These are phyloP conservation scores for Hypsopygia costalis DNA, from an alignment of 2,888 invertebrate species.

Conservation along the genomic window DNA sequence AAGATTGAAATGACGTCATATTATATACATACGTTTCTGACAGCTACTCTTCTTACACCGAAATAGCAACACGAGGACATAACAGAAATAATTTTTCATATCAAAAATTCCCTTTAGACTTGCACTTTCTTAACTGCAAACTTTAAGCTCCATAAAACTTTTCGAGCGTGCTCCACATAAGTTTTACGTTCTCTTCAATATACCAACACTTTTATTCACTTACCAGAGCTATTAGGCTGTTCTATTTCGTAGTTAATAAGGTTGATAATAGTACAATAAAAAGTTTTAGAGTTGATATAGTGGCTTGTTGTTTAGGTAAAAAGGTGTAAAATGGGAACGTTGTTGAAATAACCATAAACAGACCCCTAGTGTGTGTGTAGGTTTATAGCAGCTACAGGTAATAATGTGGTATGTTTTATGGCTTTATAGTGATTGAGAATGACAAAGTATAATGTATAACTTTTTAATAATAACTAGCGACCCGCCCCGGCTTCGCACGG, in stretches of 20 bases:
- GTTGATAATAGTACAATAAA: constrained; percentile 11
- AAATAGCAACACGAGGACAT: constrained; percentile 11
- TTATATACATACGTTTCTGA: too few species aligned
- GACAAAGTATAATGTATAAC: too few species aligned
- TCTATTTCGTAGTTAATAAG: constrained; percentile 6
- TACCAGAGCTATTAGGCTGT: constrained; percentile 13
- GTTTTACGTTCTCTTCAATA: constrained; percentile 62
- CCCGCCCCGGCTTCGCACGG: too few species aligned
- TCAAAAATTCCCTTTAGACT: constrained; percentile 60
- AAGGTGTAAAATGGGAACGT: constrained; percentile 61
- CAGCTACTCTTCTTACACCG: constrained; percentile 11
- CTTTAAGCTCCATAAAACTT: constrained; percentile 73
- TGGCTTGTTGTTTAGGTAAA: constrained; percentile 25
- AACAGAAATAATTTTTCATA: constrained; percentile 37
- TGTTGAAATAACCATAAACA: constrained; percentile 59
- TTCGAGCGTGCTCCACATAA: constrained; percentile 73
- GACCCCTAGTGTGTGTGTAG: constrained; percentile 47
- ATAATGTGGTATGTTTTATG: too few species aligned
- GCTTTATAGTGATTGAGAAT: too few species aligned
- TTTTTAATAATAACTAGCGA: too few species aligned
- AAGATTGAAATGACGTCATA: too few species aligned
- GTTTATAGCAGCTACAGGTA: constrained; percentile 24
- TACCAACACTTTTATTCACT: constrained; percentile 29
- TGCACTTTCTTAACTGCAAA: constrained; percentile 60
- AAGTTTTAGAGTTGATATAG: constrained; percentile 9